These are phyloP conservation scores for Sebastes miniatus DNA, from an alignment of 2,797 vertebrate species.

Conservation along the genomic window DNA sequence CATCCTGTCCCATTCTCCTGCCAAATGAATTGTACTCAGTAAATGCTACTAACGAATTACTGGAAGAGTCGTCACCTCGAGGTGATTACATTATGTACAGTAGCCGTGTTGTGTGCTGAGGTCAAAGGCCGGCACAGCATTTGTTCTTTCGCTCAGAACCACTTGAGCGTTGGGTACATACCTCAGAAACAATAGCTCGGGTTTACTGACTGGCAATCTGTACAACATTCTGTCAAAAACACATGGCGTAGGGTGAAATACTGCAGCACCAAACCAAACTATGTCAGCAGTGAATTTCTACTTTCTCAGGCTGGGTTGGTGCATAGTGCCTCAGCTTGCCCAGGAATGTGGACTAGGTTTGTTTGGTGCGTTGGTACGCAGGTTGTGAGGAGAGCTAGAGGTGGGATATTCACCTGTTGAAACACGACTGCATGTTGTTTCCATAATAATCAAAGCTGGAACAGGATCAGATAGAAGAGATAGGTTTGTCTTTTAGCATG, in stretches of 20 bases:
- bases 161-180: background rate
- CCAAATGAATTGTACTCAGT: background rate
- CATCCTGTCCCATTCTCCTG: background rate
- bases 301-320: background rate
- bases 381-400: background rate
- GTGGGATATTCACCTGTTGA: constrained; percentile 18
- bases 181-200: background rate
- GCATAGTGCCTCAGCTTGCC: constrained; percentile 25
- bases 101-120: background rate
- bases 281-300: constrained; percentile 21
- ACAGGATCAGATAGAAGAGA: background rate
- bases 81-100: background rate
- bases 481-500: background rate
- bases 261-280: background rate
- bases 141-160: background rate
- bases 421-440: constrained; percentile 19
- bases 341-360: constrained; percentile 48
- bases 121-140: background rate
- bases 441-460: background rate
- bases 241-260: background rate
- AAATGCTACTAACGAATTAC: background rate
- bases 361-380: background rate
- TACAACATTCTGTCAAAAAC: background rate
- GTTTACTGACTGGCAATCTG: background rate
- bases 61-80: background rate